Evolutionary conservation across 1,140 invertebrate species (phyloP).

Genomic region (Hypothenemus hampei): DNA sequence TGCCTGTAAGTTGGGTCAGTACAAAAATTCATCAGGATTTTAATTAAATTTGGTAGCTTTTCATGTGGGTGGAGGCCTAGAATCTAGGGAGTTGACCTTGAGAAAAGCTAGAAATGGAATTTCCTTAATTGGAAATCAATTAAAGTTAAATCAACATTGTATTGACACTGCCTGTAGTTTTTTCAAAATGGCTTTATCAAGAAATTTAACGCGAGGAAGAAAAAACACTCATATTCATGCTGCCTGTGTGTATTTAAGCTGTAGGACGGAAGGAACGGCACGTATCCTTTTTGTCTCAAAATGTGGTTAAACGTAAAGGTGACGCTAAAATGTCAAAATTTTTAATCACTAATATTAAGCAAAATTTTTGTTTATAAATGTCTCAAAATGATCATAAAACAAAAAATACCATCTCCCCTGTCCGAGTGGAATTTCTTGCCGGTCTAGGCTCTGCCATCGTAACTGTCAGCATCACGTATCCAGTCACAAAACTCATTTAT

Average conservation of each 20-base stretch:
- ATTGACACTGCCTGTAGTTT: conserved; percentile 93
- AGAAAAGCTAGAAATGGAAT: conserved; percentile 83
- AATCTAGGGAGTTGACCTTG: conserved; percentile 86
- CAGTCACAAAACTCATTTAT: conserved; percentile 27
- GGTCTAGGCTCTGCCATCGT: conserved; percentile 19
- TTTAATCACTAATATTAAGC: too few species aligned
- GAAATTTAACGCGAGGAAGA: conserved; percentile 85
- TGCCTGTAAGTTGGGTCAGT: conserved; percentile 48
- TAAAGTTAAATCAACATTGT: conserved; percentile 83
- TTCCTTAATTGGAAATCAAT: conserved; percentile 68
- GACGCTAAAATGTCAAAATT: too few species aligned
- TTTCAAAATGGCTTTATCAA: conserved; percentile 91
- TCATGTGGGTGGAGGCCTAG: conserved; percentile 73
- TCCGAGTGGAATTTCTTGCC: conserved; percentile 12
- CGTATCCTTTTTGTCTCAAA: conserved; percentile 76
- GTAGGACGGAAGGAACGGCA: conserved; percentile 86
- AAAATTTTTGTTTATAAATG: conserved; percentile 11
- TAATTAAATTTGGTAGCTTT: conserved; percentile 53
- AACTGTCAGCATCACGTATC: conserved; percentile 18
- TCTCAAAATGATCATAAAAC: not conserved
- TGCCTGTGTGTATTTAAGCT: conserved; percentile 97
- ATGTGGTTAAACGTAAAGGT: too few species aligned
- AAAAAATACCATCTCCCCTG: not conserved
- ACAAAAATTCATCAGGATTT: not conserved
- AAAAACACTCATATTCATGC: conserved; percentile 90